Conservation (phyloP, 23 tunicate species). For the Botrylloides violaceus region DNA sequence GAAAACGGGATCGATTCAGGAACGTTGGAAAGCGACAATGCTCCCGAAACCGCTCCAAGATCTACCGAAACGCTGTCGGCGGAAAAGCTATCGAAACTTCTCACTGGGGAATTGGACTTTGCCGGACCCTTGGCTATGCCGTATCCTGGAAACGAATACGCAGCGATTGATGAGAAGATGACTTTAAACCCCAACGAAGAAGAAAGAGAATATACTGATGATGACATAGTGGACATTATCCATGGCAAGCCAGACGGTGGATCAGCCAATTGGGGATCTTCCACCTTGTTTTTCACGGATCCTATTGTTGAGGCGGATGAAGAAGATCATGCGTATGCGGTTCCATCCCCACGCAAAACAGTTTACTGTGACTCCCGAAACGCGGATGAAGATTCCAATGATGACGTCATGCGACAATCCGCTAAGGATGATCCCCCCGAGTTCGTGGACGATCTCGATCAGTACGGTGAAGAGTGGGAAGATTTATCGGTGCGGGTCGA, state of each 20-base stretch:
- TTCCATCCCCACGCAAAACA: neutral
- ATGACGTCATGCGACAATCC: neutral
- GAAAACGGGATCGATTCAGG: no score
- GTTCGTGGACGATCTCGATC: neutral
- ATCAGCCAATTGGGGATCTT: conserved; percentile 1
- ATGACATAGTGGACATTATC: conserved; percentile 6
- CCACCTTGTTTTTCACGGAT: conserved; percentile 34
- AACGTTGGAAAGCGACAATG: no score
- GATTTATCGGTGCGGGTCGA: neutral
- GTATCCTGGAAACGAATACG: no score
- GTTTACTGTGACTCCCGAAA: neutral
- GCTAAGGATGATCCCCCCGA: neutral
- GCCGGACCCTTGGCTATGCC: no score
- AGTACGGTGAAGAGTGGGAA: neutral
- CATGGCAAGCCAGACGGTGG: conserved; percentile 19
- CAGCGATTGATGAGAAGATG: no score
- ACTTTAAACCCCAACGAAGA: neutral
- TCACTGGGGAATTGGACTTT: no score
- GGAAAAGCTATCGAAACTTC: no score
- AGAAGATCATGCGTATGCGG: neutral
- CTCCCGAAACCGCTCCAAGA: no score
- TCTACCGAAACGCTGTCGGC: no score
- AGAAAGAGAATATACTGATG: conserved; percentile 14
- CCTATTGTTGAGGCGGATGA: conserved; percentile 72
- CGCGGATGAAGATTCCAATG: neutral